These are phyloP conservation scores for Ormyrus nitidulus DNA, from an alignment of 2,888 invertebrate genomes.

Conservation along the genomic window DNA sequence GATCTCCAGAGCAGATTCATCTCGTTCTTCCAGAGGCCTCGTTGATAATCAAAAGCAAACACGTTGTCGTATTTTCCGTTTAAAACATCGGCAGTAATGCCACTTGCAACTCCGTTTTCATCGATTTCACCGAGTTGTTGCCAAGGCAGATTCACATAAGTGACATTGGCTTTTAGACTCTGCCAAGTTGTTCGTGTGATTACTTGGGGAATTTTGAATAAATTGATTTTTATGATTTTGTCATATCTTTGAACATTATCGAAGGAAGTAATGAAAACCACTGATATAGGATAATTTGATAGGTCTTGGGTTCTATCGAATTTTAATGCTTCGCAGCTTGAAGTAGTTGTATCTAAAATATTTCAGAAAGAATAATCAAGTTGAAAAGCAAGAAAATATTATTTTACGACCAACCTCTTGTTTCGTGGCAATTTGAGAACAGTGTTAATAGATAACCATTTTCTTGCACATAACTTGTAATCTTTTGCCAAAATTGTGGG, in stretches of 20 bases:
- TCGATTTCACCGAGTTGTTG: background rate
- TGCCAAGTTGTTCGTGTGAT: background rate
- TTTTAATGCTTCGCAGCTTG: background rate
- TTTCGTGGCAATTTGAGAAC: background rate
- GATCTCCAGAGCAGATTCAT: background rate
- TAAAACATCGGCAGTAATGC: background rate
- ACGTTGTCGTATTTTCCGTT: background rate
- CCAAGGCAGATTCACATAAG: background rate
- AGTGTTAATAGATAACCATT: conserved; percentile 14
- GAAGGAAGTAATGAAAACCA: background rate
- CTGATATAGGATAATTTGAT: conserved; percentile 4
- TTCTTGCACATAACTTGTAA: background rate
- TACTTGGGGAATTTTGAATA: background rate
- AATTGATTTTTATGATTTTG: background rate
- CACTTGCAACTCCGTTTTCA: background rate
- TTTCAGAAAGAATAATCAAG: background rate
- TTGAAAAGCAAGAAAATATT: background rate
- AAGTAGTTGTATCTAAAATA: background rate
- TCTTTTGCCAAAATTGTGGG: conserved; percentile 1
- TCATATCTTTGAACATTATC: background rate
- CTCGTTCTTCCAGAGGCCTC: conserved; percentile 24
- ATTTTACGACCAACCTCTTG: background rate
- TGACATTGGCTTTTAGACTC: background rate
- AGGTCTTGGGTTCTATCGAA: conserved; percentile 6
- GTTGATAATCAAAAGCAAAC: background rate